phyloP scores from a whole-genome alignment of 2,113 vertebrate species.

The Podarcis muralis region DNA sequence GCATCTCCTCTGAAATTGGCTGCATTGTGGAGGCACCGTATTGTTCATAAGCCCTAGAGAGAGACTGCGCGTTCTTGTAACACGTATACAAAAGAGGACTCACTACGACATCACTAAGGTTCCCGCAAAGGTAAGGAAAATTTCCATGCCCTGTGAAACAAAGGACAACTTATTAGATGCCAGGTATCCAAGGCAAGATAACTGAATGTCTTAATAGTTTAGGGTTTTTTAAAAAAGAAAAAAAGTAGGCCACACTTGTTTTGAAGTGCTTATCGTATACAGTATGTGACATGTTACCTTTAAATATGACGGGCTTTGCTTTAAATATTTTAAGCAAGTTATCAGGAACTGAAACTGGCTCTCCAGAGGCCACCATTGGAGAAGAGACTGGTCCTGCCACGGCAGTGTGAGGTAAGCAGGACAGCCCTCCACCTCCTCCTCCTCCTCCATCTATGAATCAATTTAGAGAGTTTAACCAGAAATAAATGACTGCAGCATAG shows the following conservation, averaged over 20 bases:
- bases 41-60: slow-evolving; percentile 90
- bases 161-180: slow-evolving; percentile 13
- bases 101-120: slow-evolving; percentile 88
- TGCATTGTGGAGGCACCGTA: slow-evolving; percentile 84
- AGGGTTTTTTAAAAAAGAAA: neutral
- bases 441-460: slow-evolving; percentile 73
- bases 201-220: neutral
- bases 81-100: slow-evolving; percentile 90
- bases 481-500: neutral
- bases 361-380: slow-evolving; percentile 73
- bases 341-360: slow-evolving; percentile 89
- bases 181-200: neutral
- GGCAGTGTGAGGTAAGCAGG: slow-evolving; percentile 77
- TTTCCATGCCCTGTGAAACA: slow-evolving; percentile 86
- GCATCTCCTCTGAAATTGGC: slow-evolving; percentile 95
- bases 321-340: slow-evolving; percentile 91
- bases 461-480: slow-evolving; percentile 5
- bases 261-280: neutral
- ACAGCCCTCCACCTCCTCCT: slow-evolving; percentile 42
- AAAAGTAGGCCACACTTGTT: neutral
- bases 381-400: slow-evolving; percentile 69
- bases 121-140: slow-evolving; percentile 92
- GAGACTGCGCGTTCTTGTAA: slow-evolving; percentile 90
- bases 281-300: slow-evolving; percentile 77
- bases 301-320: slow-evolving; percentile 93